Conservation (phyloP, 2,113 vertebrate genomes). For the Indicator maculatus region DNA sequence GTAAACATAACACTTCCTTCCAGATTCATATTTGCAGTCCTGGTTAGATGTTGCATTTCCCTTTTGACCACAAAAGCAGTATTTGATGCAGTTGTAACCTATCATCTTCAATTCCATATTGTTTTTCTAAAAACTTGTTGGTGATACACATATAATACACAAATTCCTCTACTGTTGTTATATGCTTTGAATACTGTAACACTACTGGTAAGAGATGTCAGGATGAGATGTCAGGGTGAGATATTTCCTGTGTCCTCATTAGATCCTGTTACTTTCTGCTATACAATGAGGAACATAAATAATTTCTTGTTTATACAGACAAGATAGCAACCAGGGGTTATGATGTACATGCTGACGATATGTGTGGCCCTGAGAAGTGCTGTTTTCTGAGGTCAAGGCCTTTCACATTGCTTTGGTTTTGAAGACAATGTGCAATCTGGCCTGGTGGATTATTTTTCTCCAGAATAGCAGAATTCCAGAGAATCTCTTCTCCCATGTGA, state of each 20-base stretch:
- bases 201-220: constrained; percentile 28
- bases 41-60: neutral
- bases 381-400: constrained; percentile 46
- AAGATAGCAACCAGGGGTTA: neutral
- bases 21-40: neutral
- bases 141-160: neutral
- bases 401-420: neutral
- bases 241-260: constrained; percentile 71
- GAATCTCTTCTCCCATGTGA: accelerated
- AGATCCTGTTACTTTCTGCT: constrained; percentile 39
- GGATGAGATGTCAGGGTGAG: constrained; percentile 50
- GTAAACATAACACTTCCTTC: neutral
- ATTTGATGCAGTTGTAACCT: neutral
- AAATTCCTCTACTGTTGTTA: neutral
- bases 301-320: constrained; percentile 26
- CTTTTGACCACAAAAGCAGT: neutral
- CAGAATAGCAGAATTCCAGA: neutral
- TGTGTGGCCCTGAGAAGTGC: neutral
- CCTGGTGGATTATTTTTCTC: neutral
- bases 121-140: neutral
- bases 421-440: neutral
- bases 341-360: neutral
- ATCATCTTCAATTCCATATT: neutral
- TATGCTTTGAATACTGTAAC: neutral
- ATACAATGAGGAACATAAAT: neutral